phyloP scores from a whole-genome alignment of 2,888 invertebrate species.

The Chloromyia formosa region DNA sequence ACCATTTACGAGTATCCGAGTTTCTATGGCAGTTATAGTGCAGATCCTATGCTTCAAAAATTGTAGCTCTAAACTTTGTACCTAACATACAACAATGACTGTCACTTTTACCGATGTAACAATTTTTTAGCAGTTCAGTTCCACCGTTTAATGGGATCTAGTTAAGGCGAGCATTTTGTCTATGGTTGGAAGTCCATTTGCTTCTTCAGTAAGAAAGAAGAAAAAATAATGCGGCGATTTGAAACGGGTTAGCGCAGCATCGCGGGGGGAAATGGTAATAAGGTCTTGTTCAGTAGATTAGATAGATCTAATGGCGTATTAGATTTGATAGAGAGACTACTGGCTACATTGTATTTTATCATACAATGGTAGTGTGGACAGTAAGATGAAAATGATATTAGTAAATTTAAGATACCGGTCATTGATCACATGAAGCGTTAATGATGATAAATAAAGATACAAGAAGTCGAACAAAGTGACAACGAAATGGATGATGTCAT shows the following conservation, averaged over 20 bases:
- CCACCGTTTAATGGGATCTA: conserved; percentile 32
- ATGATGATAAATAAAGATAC: background rate
- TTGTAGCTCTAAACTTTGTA: conserved; percentile 24
- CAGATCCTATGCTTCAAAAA: conserved; percentile 13
- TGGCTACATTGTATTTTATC: background rate
- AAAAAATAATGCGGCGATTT: background rate
- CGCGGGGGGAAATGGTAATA: background rate
- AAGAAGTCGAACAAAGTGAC: background rate
- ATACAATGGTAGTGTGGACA: conserved; percentile 14
- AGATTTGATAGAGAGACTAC: conserved; percentile 20
- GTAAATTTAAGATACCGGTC: conserved; percentile 23
- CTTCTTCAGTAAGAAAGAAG: background rate
- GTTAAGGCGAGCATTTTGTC: conserved; percentile 20
- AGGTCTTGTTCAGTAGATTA: conserved; percentile 29
- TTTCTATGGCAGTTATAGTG: conserved; percentile 9
- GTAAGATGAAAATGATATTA: conserved; percentile 25
- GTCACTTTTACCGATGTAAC: conserved; percentile 41
- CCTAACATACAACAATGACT: conserved; percentile 31
- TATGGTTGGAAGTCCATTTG: background rate
- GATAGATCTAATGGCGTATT: conserved; percentile 32
- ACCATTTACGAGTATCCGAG: background rate
- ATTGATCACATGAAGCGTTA: conserved; percentile 17
- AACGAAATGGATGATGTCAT: conserved; percentile 6
- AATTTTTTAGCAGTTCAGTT: conserved; percentile 11
- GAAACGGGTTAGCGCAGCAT: background rate